These are phyloP conservation scores for Sebastes steindachneri DNA, from an alignment of 2,797 vertebrate species.

Conservation along the genomic window DNA sequence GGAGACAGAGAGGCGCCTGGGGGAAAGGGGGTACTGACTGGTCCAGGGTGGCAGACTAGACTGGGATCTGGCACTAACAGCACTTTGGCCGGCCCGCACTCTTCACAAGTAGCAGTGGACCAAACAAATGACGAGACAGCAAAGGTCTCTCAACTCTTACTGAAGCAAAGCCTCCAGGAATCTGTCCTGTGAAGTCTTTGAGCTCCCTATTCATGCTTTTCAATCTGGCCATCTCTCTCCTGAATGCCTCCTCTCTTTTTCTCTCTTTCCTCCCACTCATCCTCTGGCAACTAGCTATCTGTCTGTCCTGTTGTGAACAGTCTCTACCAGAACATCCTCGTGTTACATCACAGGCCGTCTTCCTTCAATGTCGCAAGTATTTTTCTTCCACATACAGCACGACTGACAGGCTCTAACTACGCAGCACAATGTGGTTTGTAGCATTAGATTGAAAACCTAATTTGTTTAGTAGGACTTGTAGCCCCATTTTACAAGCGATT, in stretches of 20 bases:
- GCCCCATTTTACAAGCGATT: constrained; percentile 30
- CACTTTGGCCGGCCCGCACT: constrained; percentile 31
- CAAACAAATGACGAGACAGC: constrained; percentile 34
- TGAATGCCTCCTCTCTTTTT: constrained; percentile 44
- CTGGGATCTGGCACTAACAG: constrained; percentile 40
- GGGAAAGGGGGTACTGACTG: constrained; percentile 40
- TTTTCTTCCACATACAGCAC: constrained; percentile 15
- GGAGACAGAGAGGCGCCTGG: constrained; percentile 71
- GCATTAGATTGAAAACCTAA: constrained; percentile 7
- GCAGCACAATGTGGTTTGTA: not conserved
- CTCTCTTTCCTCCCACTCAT: constrained; percentile 41
- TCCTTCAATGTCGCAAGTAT: constrained; percentile 1
- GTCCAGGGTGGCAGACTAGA: constrained; percentile 35
- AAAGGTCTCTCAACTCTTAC: constrained; percentile 43
- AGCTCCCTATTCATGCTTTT: constrained; percentile 39
- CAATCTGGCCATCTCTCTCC: constrained; percentile 8
- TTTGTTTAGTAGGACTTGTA: constrained; percentile 25
- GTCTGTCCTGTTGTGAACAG: constrained; percentile 20
- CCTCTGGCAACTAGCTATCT: constrained; percentile 29
- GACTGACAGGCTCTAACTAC: constrained; percentile 3
- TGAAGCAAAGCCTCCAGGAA: constrained; percentile 35
- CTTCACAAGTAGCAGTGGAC: constrained; percentile 45
- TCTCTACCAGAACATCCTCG: constrained; percentile 16
- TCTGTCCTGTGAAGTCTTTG: constrained; percentile 36
- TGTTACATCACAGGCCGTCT: constrained; percentile 18